phyloP scores from a whole-genome alignment of 2,797 vertebrate species.

The Sebastes steindachneri region DNA sequence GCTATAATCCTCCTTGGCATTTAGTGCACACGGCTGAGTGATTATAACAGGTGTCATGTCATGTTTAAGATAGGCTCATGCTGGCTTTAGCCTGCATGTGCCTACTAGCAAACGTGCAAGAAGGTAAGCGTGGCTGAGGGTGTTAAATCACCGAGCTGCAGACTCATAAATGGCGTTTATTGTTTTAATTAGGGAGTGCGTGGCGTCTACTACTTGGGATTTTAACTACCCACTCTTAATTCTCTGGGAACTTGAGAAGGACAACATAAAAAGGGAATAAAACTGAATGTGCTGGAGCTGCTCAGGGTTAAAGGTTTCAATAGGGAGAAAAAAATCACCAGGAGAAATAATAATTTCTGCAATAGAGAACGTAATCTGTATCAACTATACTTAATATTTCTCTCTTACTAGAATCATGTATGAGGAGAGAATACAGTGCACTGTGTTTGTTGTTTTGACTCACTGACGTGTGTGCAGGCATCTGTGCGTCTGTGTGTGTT shows the following conservation, averaged over 20 bases:
- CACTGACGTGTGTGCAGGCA: conserved; percentile 7
- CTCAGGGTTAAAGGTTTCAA: conserved; percentile 10
- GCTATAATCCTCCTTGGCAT: conserved; percentile 73
- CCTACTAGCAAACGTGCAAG: conserved; percentile 22
- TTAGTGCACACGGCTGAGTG: conserved; percentile 52
- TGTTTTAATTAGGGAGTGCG: conserved; percentile 55
- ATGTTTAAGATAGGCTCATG: conserved; percentile 72
- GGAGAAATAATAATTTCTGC: neutral
- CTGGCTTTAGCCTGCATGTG: conserved; percentile 49
- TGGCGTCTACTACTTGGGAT: conserved; percentile 35
- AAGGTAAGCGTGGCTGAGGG: conserved; percentile 22
- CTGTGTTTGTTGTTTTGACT: conserved; percentile 25
- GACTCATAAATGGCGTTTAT: conserved; percentile 64
- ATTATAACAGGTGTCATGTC: conserved; percentile 79
- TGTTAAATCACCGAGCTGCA: conserved; percentile 50
- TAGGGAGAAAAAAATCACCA: neutral
- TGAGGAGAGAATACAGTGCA: neutral
- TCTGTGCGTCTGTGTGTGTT: neutral
- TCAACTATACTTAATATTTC: neutral
- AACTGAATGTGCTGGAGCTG: neutral
- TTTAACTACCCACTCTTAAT: conserved; percentile 25
- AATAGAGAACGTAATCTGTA: neutral
- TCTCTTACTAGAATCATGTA: neutral
- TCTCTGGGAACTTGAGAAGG: conserved; percentile 4
- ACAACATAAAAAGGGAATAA: neutral